Conservation (phyloP, 2,113 vertebrate genomes). For the Furnarius figulus region DNA sequence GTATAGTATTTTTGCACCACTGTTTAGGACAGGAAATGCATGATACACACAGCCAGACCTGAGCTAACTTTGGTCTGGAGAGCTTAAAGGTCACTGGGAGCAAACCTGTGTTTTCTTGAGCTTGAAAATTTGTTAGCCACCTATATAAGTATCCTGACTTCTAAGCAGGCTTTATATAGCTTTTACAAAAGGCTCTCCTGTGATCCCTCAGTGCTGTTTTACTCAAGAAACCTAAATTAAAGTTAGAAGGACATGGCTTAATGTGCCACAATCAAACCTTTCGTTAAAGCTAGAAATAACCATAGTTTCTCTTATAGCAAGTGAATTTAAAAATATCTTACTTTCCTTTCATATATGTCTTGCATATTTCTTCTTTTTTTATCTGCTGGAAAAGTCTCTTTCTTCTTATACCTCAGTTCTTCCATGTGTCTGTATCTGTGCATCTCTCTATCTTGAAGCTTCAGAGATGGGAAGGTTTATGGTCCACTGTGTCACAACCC, state of each 20-base stretch:
- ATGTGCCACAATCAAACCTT: neutral
- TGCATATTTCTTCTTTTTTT: neutral
- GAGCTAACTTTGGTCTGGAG: neutral
- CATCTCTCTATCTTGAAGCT: neutral
- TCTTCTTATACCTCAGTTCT: neutral
- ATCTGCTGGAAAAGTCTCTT: neutral
- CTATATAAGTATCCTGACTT: neutral
- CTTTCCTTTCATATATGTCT: neutral
- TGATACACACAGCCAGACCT: neutral
- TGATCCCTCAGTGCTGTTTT: neutral
- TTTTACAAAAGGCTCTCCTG: neutral
- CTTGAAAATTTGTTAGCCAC: neutral
- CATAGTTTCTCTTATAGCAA: neutral
- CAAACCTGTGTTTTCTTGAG: neutral
- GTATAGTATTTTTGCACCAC: neutral
- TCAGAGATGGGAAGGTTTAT: neutral
- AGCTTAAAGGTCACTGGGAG: neutral
- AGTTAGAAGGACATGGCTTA: neutral
- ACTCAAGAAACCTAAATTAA: neutral
- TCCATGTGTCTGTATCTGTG: fast-evolving
- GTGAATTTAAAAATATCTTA: neutral
- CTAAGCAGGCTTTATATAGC: neutral
- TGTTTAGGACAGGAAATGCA: neutral
- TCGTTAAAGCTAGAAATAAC: neutral
- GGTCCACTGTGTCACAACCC: neutral